Evolutionary conservation across 2,797 vertebrate genomes (phyloP), one percentile per base, ranked within the genome.

Genomic region (Lindbergichthys nudifrons): DNA sequence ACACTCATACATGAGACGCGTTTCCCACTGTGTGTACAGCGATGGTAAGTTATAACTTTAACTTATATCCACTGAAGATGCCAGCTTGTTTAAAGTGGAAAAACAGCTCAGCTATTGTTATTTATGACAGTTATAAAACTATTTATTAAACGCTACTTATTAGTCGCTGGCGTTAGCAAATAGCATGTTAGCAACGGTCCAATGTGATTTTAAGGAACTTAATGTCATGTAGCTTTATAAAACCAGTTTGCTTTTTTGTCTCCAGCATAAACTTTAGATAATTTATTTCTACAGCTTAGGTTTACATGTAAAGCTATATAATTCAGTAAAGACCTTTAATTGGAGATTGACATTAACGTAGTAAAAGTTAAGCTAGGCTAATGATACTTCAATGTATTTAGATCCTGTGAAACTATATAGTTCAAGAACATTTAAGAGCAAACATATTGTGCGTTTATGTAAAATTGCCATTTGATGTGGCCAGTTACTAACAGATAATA

Each of bases 41-140:
- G 70, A 89, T 92, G 91, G 90, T 92, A 65, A 88, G 90, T 80
- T 18, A 9, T n/a, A 14, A 36, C 32, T 48, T 19, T 2, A 36
- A 36, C 32, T 9, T 36, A 36, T 36, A 36, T 9, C 32, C 32
- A 36, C 32, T 36, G 32, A 39, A 47, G 8, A 41, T 12, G 5
- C 14, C 57, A 48, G 13, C 0, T 15, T 43, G 19, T 69, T 26
- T 64, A 0, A n/a, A 26, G 3, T 7, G 3, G 7, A 6, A 3
- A 5, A 12, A 21, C 2, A 26, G 0, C 2, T 16, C 4, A 1
- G n/a, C 4, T 32, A 36, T 7, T 9, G 7, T 6, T 9, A 3
- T 14, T 60, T 23, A 14, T 63, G 26, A 56, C 32, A 2, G 3
- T 4, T 19, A 26, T 1, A 62, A 23, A 41, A 6, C 6, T 13